Evolutionary conservation across 1,140 invertebrate species (phyloP), one percentile per base, ranked within the genome.

Genomic region (Bicyclus anynana): DNA sequence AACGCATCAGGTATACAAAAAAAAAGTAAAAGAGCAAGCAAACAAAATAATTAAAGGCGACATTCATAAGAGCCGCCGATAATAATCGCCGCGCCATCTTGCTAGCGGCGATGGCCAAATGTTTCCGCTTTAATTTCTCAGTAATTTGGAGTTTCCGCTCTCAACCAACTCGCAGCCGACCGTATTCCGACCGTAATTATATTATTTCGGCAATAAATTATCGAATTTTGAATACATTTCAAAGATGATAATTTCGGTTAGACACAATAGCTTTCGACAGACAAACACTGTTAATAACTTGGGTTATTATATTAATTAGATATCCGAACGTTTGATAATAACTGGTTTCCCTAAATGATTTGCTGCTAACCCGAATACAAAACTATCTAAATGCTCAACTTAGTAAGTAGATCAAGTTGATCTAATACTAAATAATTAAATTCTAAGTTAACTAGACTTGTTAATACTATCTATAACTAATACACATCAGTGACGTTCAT

Each of bases 191-290:
- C 72, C 83, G 72, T 87, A 88, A 88, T 88, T 87, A 84, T 86
- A 88, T 88, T 87, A 87, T 88, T 88, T 88, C 82, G 82, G 77
- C 79, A 79, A 87, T 87, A 84, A 84, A 88, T 88, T 87, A 88
- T 88, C 82, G 76, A 88, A 84, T 77, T 69, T 85, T 86, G 77
- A 79, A 82, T 78, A 81, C 74, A 75, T 74, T n/a, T 70, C 60
- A 74, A 46, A 66, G 68, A 74, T 72, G 61, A 49, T 73, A 66
- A 77, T 77, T 78, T 72, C 74, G 61, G 66, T 77, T 72, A 69
- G 65, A 67, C 62, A 67, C 53, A 68, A 74, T 67, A 52, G 59
- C 33, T 21, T 38, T 51, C 47, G 35, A 17, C 17, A 52, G 37
- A 14, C 16, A 38, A 16, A 17, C 6, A 38, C n/a, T n/a, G n/a